These are phyloP conservation scores for Sceloporus undulatus DNA, from an alignment of 2,113 vertebrate genomes.

Conservation along the genomic window DNA sequence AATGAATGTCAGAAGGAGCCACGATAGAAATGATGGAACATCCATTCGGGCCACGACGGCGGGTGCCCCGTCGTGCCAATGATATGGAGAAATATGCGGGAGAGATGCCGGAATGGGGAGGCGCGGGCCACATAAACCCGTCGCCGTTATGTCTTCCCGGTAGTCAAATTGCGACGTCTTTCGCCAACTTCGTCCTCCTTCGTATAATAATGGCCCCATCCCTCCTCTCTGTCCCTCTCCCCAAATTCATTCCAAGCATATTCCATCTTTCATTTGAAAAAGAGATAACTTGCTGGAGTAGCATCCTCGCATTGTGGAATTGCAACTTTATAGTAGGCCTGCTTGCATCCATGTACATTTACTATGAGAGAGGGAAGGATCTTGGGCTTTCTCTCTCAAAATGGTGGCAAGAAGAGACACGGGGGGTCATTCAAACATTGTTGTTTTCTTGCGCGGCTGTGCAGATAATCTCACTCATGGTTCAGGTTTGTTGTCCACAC, in stretches of 20 bases:
- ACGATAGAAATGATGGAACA: slow-evolving; percentile 79
- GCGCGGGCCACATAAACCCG: slow-evolving; percentile 56
- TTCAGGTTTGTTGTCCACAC: too few relatives aligned
- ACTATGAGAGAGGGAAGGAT: too few relatives aligned
- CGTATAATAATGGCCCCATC: neutral
- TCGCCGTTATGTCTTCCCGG: slow-evolving; percentile 65
- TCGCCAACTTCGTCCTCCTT: slow-evolving; percentile 16
- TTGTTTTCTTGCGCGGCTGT: too few relatives aligned
- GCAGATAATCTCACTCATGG: too few relatives aligned
- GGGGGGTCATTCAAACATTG: too few relatives aligned
- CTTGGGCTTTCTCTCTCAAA: too few relatives aligned
- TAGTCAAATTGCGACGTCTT: slow-evolving; percentile 66
- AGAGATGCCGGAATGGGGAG: slow-evolving; percentile 63
- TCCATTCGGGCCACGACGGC: slow-evolving; percentile 65
- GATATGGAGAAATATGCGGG: slow-evolving; percentile 77
- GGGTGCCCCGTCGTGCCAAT: slow-evolving; percentile 60
- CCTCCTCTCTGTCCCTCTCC: neutral
- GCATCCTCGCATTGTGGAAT: too few relatives aligned
- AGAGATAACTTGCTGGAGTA: too few relatives aligned
- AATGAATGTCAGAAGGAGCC: slow-evolving; percentile 76
- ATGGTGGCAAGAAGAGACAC: too few relatives aligned
- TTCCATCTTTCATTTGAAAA: neutral
- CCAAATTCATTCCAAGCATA: neutral
- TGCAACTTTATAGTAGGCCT: too few relatives aligned
- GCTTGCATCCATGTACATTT: too few relatives aligned